phyloP scores from a whole-genome alignment of 2,888 invertebrate species.

The Pachymerium ferrugineum region DNA sequence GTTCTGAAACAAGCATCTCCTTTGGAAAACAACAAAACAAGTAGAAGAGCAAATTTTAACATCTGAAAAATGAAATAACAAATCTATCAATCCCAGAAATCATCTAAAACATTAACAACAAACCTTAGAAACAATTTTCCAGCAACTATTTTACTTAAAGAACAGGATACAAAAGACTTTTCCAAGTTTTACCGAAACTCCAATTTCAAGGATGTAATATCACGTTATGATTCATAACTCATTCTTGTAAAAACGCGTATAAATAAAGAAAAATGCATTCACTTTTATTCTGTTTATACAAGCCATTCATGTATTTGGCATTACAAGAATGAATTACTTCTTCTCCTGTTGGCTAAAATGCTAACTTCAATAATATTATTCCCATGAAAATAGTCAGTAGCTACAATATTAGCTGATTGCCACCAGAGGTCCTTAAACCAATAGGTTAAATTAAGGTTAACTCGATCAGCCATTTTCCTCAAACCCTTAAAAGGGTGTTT shows the following conservation, averaged over 20 bases:
- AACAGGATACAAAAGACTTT: neutral
- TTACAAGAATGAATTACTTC: neutral
- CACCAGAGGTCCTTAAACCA: slow-evolving; percentile 57
- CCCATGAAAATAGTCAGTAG: slow-evolving; percentile 53
- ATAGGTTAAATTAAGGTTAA: slow-evolving; percentile 63
- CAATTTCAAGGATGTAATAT: neutral
- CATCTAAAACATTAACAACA: neutral
- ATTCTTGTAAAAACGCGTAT: too few relatives aligned
- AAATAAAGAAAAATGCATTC: neutral
- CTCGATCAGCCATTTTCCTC: slow-evolving; percentile 59
- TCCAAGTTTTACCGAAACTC: neutral
- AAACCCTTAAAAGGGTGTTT: slow-evolving; percentile 59
- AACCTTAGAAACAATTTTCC: neutral
- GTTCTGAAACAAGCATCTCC: neutral
- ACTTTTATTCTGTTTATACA: neutral
- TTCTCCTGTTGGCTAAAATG: slow-evolving; percentile 47
- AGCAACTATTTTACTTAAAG: neutral
- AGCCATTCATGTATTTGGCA: neutral
- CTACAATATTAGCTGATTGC: slow-evolving; percentile 50
- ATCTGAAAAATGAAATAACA: neutral
- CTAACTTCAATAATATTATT: slow-evolving; percentile 52
- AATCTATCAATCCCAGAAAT: neutral
- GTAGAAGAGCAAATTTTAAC: neutral
- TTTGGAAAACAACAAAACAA: neutral
- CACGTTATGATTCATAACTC: neutral